These are phyloP conservation scores for Rhabditoides inermis DNA, from an alignment of 2,888 invertebrate genomes.

Conservation along the genomic window DNA sequence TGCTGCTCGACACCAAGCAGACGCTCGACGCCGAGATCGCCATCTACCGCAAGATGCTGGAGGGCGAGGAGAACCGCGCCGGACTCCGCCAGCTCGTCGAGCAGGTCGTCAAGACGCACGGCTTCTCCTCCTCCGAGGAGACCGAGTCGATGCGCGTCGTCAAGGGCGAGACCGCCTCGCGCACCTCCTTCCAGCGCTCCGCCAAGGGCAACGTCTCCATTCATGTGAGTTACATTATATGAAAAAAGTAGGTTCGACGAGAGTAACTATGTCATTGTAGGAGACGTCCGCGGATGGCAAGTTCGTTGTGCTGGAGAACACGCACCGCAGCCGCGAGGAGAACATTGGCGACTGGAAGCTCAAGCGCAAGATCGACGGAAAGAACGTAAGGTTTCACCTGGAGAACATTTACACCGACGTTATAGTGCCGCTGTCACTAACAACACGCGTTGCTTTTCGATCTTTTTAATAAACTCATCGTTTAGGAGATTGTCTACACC, in stretches of 20 bases:
- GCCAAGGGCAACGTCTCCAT: constrained; percentile 57
- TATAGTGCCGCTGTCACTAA: too few relatives aligned
- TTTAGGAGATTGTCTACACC: constrained; percentile 42
- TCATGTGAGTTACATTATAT: constrained; percentile 16
- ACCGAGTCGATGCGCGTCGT: constrained; percentile 43
- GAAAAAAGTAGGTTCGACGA: neutral
- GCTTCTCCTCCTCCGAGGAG: constrained; percentile 40
- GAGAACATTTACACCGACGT: too few relatives aligned
- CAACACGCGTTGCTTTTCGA: too few relatives aligned
- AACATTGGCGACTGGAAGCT: constrained; percentile 53
- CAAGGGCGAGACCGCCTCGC: constrained; percentile 56
- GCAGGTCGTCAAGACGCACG: constrained; percentile 50
- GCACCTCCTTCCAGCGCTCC: constrained; percentile 57
- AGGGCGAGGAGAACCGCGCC: constrained; percentile 58
- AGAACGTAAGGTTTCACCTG: too few relatives aligned
- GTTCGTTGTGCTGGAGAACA: constrained; percentile 54
- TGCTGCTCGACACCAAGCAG: constrained; percentile 23
- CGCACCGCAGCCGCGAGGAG: constrained; percentile 52
- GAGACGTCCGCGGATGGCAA: constrained; percentile 56
- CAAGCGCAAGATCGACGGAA: constrained; percentile 52
- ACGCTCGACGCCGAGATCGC: constrained; percentile 59
- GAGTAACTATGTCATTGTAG: constrained; percentile 10
- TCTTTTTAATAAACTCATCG: too few relatives aligned
- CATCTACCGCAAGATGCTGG: constrained; percentile 59
- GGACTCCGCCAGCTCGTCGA: constrained; percentile 52